Conservation (phyloP, 2,797 vertebrate species). For the Hypotaenidia okinawae region DNA sequence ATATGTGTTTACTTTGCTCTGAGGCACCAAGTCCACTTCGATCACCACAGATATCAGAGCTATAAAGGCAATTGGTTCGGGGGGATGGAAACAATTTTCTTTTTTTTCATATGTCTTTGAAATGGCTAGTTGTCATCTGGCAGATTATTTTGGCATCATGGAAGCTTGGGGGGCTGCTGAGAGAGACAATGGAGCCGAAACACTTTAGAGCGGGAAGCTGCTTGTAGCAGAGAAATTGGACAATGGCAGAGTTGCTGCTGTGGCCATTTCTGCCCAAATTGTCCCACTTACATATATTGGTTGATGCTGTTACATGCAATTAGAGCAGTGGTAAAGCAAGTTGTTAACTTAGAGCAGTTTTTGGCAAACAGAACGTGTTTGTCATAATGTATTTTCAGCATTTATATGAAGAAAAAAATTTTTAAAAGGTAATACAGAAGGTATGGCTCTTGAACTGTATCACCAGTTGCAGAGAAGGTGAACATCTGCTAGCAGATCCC, state of each 20-base stretch:
- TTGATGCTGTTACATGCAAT: neutral
- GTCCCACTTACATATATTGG: neutral
- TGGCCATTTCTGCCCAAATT: neutral
- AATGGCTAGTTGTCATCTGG: neutral
- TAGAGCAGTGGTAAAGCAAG: neutral
- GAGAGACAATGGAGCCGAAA: neutral
- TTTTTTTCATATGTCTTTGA: neutral
- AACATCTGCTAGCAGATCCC: neutral
- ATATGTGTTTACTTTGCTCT: constrained; percentile 30
- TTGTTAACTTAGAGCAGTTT: neutral
- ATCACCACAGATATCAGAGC: neutral
- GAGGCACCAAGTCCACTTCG: neutral
- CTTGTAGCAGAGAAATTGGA: neutral
- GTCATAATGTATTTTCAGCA: neutral
- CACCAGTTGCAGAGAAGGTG: neutral
- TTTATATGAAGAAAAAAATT: neutral
- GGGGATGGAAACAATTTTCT: neutral
- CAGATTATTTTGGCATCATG: neutral
- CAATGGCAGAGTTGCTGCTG: neutral
- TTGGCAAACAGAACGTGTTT: neutral
- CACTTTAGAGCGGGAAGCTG: neutral
- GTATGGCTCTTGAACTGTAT: neutral
- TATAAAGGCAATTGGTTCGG: neutral
- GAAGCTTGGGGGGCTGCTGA: neutral
- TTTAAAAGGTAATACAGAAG: neutral